Evolutionary conservation across 2,888 invertebrate genomes (phyloP), one percentile per base, ranked within the genome.

Genomic region (Pristionchus fissidentatus): DNA sequence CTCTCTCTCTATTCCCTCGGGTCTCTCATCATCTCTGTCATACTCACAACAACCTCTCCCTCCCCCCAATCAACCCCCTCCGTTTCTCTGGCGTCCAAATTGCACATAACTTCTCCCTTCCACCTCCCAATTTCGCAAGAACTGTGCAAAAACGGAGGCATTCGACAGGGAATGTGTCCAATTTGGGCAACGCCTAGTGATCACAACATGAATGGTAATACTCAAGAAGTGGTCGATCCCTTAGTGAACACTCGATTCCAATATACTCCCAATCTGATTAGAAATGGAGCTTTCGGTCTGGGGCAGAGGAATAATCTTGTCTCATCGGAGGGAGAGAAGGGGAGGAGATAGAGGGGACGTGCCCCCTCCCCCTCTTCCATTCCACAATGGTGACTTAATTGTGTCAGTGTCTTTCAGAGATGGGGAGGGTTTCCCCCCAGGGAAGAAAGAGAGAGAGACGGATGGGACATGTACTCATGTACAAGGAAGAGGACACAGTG

Each of bases 311-410:
- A n/a, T n/a, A n/a, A n/a, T n/a, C n/a, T n/a, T n/a, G n/a, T n/a
- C n/a, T n/a, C n/a, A n/a, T n/a, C n/a, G n/a, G n/a, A n/a, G n/a
- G 79, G 57, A n/a, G 57, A 38, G 57, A 57, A 26, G 57, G 43
- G 29, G 78, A 26, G 79, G 57, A 26, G 26, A 10, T 15, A 15
- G 62, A 62, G n/a, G n/a, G n/a, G 62, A 62, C 26, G 26, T 26
- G 35, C 35, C 49, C 43, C 52, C 38, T 43, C 79, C 81, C 46
- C 79, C 62, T 57, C 52, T 32, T 79, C 81, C 62, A 38, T 46
- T 81, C 62, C 79, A 79, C 79, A 79, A 79, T 79, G 79, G 79
- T 38, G 79, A 79, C 79, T 79, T 79, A 79, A 79, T 79, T 79
- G 79, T 55, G 55, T 79, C 79, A 55, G 75, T 77, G 75, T 57